Base-by-base conservation (phyloP, 2,888 invertebrate species). In the Phragmatobia fuliginosa region DNA sequence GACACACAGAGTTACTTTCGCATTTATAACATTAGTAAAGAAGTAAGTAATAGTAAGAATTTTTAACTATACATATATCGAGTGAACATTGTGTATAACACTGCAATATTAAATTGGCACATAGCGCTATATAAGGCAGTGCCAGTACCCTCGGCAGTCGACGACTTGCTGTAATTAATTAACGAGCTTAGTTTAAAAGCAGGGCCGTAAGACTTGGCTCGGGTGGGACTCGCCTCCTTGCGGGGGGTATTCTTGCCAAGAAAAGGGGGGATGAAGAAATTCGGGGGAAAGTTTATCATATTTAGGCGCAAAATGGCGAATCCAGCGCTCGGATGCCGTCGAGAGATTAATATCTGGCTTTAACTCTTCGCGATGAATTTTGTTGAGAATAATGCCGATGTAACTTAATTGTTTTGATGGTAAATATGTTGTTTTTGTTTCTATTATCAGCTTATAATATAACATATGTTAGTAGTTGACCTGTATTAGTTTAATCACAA, bases 161-260 rank as follows among this genome's bases (percentile, higher is more conserved):
- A 87, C 93, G 94, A 94, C 94, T 94, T 93, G 92, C 93, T 93
- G 94, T 95, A 95, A 95, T 95, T 95, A 95, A 95, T 95, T 95
- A 95, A 95, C 95, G 94, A 94, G 95, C 95, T 95, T 95, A 95
- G 95, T 95, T 95, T 95, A 95, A 95, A 95, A 95, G 95, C 94
- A 93, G 95, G 94, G 94, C 92, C 92, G 93, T 94, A 94, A 94
- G 94, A 92, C 94, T 91, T 90, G 92, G 90, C 90, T 88, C 83
- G 90, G 90, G 90, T 85, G 83, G 82, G 74, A 72, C 74, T 82
- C 77, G 84, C 78, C 84, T 88, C 88, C 85, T 71, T 86, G 70
- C 87, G 81, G 85, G 87, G n/a, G 88, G 88, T 84, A 87, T 88
- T 88, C 88, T 88, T 87, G 88, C 87, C 86, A 91, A 91, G 90